Base-by-base conservation (phyloP, 2,797 vertebrate genomes). In the Danio tinwini region DNA sequence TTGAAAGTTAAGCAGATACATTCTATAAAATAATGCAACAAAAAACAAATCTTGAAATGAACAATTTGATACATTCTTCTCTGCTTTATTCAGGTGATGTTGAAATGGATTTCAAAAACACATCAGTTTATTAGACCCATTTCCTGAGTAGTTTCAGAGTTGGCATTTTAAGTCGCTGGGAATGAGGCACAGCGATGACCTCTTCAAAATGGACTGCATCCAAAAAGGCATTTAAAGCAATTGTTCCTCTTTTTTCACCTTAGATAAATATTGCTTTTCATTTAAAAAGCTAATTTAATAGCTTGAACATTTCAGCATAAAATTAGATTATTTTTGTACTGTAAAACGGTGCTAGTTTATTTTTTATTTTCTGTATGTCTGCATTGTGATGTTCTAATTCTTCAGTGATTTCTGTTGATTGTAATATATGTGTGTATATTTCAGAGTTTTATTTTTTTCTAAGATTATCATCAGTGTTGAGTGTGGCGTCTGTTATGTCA, bases 211-310 rank as follows among this genome's bases (percentile, higher is more conserved):
- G 69, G 52, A 73, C 78, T 4, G 0, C 29, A 64, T 73, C 61
- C 78, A 80, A 80, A 73, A 80, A 80, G 61, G 61, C 50, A 64
- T 80, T 73, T 73, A 73, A 73, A 80, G 61, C 61, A 80, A 80
- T 80, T 80, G 69, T 80, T 65, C 21, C 4, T 39, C 40, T 56
- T 65, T 73, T 80, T 65, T 40, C 61, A 73, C 50, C 52, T 80
- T 58, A 8, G 69, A 73, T 73, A 73, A 73, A 65, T 65, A 55
- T 53, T 64, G 59, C 61, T 37, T 80, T 80, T 73, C 50, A 50
- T 73, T 73, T 73, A 5, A 64, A 6, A 56, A 56, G 52, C 52
- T 65, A 56, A 65, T 73, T 58, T 73, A 64, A 80, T 44, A 56
- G 14, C 50, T 21, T 72, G 16, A 73, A 63, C 17, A 29, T 78